Conservation (phyloP, 2,888 invertebrate species). For the Amiota minor region DNA sequence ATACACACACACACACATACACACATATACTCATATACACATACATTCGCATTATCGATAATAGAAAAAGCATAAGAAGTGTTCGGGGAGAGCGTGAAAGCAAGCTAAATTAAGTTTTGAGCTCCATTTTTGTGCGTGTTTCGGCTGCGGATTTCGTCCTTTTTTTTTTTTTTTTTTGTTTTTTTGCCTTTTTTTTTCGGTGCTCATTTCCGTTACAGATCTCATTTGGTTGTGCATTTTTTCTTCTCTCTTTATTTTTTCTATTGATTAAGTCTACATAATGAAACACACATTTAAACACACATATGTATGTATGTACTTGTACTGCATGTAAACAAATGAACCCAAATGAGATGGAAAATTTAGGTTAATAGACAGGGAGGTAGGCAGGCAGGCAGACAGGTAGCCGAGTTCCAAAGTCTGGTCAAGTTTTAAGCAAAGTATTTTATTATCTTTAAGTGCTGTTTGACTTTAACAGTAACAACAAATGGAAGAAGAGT, state of each 20-base stretch:
- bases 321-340: background rate
- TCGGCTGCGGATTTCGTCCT: constrained; percentile 31
- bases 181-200: background rate
- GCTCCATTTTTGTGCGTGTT: constrained; percentile 30
- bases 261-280: constrained; percentile 57
- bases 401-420: too few relatives aligned
- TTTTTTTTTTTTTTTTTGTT: background rate
- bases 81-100: too few relatives aligned
- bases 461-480: background rate
- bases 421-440: too few relatives aligned
- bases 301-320: background rate
- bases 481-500: background rate
- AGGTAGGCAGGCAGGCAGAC: too few relatives aligned
- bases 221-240: background rate
- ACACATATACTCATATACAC: background rate
- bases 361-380: background rate
- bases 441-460: too few relatives aligned
- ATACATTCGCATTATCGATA: constrained; percentile 1
- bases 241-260: background rate
- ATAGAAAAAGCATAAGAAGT: background rate
- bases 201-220: constrained; percentile 20
- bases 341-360: constrained; percentile 9
- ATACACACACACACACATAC: constrained; percentile 1
- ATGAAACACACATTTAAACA: constrained; percentile 48
- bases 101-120: background rate